A percentile compares a stretch with the other conserved stretches of the same genome.
phyloP scores from a whole-genome alignment of 1,140 invertebrate genomes.

The Tetraneura akinire region DNA sequence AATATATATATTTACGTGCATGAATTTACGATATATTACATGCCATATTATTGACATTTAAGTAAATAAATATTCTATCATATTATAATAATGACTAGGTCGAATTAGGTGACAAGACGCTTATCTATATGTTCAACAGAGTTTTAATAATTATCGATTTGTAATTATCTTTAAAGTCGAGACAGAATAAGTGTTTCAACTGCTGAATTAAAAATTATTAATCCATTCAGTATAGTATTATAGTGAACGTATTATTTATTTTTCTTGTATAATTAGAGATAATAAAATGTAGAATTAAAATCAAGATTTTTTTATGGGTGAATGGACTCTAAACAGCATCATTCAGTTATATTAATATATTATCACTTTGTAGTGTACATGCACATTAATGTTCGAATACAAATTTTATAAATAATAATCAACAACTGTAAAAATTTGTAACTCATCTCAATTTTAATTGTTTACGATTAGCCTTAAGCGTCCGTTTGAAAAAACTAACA shows the following conservation, averaged over 20 bases:
- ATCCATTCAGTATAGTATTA: too few species aligned
- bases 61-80: conserved; percentile 16
- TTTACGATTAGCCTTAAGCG: background rate
- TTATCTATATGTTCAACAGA: too few species aligned
- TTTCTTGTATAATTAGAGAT: background rate
- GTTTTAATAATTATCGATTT: background rate
- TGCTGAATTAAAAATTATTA: background rate
- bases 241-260: conserved; percentile 6
- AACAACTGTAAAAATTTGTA: background rate
- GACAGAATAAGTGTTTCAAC: background rate
- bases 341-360: too few species aligned
- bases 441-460: background rate
- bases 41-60: background rate
- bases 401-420: background rate
- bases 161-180: conserved; percentile 2
- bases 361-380: too few species aligned
- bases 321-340: background rate
- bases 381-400: too few species aligned
- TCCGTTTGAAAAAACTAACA: background rate
- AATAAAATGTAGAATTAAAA: background rate
- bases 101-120: background rate
- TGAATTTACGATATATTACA: conserved; percentile 6
- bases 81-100: conserved; percentile 7
- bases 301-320: background rate
- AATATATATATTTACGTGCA: background rate